A percentile compares a stretch with the other conserved stretches of the same genome.
These are phyloP conservation scores for Polyergus mexicanus DNA, from an alignment of 1,140 invertebrate species.

Conservation along the genomic window DNA sequence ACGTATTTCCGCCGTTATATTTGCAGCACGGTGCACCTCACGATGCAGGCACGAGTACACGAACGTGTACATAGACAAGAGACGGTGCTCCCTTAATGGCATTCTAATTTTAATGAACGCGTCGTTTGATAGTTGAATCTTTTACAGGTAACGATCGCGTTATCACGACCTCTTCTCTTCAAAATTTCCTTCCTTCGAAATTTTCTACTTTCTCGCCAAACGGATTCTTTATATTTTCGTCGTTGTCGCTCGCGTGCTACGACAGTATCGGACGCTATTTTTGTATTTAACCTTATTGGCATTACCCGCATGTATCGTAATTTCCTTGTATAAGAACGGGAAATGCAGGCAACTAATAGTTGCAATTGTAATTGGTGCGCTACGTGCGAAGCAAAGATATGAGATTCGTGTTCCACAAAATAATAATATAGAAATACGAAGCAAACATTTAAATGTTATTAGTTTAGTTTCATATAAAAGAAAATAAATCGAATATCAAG, in stretches of 20 bases:
- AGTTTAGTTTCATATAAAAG: not conserved
- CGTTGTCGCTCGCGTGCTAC: constrained; percentile 5
- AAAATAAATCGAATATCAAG: not conserved
- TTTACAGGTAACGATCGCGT: not conserved
- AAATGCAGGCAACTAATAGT: not conserved
- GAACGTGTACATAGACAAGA: not conserved
- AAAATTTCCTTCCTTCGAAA: not conserved
- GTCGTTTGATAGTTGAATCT: not conserved
- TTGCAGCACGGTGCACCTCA: constrained; percentile 12
- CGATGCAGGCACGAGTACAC: not conserved
- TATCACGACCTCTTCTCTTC: not conserved
- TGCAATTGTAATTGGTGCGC: not conserved
- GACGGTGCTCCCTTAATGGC: constrained; percentile 11
- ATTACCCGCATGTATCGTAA: constrained; percentile 24
- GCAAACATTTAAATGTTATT: not conserved
- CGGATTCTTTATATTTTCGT: not conserved
- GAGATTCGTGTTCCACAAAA: not conserved
- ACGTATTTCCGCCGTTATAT: not conserved
- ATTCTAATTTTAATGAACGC: constrained; percentile 38
- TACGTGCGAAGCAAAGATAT: not conserved
- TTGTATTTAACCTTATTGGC: constrained; percentile 20
- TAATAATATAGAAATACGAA: not conserved
- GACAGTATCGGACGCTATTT: not conserved
- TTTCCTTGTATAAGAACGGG: not conserved
- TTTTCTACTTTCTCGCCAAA: not conserved